A percentile compares a stretch with the other conserved stretches of the same genome.
These are phyloP conservation scores for Macrobrachium nipponense DNA, from an alignment of 1,140 invertebrate species.

Conservation along the genomic window DNA sequence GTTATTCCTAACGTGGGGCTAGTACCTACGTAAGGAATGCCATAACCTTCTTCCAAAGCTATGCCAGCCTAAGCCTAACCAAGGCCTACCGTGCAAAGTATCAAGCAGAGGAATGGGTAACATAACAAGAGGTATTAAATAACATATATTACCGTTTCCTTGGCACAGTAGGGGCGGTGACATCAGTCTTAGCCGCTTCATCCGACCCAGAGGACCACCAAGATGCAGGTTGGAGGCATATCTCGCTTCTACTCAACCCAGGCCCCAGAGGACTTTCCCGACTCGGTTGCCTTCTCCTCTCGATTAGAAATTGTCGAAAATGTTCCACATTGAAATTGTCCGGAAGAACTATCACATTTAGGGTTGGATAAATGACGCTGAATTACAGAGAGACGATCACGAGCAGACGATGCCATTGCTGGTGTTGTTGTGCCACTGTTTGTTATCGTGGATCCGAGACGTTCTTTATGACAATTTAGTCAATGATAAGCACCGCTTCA, in stretches of 20 bases:
- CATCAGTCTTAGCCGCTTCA: neutral
- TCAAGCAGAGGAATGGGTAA: neutral
- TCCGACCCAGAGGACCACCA: neutral
- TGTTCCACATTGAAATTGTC: neutral
- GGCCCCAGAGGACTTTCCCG: neutral
- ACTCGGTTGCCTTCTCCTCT: neutral
- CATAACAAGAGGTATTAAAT: neutral
- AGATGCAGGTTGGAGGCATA: neutral
- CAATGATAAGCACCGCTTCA: neutral
- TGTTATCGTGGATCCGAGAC: neutral
- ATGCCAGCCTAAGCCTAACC: neutral
- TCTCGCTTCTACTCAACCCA: neutral
- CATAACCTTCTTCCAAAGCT: too few relatives aligned
- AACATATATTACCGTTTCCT: constrained; percentile 19
- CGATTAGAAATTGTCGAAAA: neutral
- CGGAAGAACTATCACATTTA: neutral
- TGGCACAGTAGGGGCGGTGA: neutral
- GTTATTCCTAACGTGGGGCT: too few relatives aligned
- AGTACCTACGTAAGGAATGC: too few relatives aligned
- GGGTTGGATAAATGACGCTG: constrained; percentile 21
- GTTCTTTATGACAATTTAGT: neutral
- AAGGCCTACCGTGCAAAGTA: too few relatives aligned
- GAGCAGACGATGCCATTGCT: constrained; percentile 53
- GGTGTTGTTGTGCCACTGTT: neutral
- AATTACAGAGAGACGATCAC: constrained; percentile 36